Conservation (phyloP, 2,113 vertebrate genomes). For the Oncorhynchus gorbuscha region DNA sequence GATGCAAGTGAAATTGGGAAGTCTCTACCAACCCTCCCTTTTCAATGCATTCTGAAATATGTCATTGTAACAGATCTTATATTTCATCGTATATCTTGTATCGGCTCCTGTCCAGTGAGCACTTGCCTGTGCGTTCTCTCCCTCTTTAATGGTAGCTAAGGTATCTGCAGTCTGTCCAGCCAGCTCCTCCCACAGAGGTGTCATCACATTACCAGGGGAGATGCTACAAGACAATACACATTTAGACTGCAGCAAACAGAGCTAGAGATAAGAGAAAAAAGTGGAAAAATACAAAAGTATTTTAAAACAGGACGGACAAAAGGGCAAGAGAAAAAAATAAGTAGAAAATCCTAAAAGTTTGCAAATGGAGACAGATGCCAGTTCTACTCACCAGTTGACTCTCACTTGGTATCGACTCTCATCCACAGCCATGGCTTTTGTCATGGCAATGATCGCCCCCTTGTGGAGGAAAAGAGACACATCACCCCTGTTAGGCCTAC, state of each 20-base stretch:
- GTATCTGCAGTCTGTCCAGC: conserved; percentile 60
- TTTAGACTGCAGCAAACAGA: background rate
- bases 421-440: conserved; percentile 84
- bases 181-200: conserved; percentile 76
- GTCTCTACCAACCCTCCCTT: background rate
- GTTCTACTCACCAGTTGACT: conserved; percentile 79
- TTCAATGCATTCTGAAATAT: too few relatives aligned
- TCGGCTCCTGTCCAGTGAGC: background rate
- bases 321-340: background rate
- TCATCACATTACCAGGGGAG: conserved; percentile 83
- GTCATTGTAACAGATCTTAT: background rate
- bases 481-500: conserved; percentile 10
- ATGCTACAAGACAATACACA: conserved; percentile 62
- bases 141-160: conserved; percentile 57
- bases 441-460: conserved; percentile 82
- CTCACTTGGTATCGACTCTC: conserved; percentile 77
- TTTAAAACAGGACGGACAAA: background rate
- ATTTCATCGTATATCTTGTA: background rate
- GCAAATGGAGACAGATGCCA: background rate
- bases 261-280: background rate
- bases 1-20: background rate
- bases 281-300: background rate
- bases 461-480: conserved; percentile 46
- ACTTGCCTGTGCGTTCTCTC: conserved; percentile 71
- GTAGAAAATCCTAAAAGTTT: background rate